These are phyloP conservation scores for Indri indri DNA, from an alignment of 2,113 vertebrate genomes.

Conservation along the genomic window DNA sequence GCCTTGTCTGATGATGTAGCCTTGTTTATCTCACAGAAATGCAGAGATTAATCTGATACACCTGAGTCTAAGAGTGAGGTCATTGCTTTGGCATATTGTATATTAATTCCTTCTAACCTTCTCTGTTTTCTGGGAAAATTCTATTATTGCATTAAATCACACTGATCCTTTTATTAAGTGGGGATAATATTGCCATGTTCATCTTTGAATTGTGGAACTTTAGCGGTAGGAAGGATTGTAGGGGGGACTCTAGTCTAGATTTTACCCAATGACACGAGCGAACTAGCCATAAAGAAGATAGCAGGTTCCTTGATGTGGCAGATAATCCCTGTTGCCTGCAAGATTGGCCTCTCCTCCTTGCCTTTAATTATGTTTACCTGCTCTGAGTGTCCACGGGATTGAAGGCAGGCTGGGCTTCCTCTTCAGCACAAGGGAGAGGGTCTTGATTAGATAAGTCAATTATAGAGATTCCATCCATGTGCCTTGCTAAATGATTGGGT, in stretches of 20 bases:
- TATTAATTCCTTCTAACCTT: slow-evolving; percentile 14
- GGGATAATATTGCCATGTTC: background rate
- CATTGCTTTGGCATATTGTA: background rate
- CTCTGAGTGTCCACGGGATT: background rate
- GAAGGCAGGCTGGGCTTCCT: background rate
- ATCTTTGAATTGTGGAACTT: background rate
- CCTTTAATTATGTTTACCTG: background rate
- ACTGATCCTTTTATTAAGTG: background rate
- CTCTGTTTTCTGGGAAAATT: background rate
- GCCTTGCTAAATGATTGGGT: background rate
- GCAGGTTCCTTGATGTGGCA: background rate
- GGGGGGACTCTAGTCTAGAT: background rate
- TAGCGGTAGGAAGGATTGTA: background rate
- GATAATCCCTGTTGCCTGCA: slow-evolving; percentile 10
- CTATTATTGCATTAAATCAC: background rate
- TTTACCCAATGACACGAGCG: background rate
- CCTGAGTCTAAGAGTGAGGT: background rate
- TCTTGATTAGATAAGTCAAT: background rate
- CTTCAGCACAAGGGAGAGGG: no score
- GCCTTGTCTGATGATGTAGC: background rate
- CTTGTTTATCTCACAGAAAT: background rate
- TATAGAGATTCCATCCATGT: background rate
- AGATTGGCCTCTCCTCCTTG: background rate
- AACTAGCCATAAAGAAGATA: background rate
- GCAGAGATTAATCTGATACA: background rate